Evolutionary conservation across 2,797 vertebrate species (phyloP), one percentile per base, ranked within the genome.

Genomic region (Pseudomugil tenellus): DNA sequence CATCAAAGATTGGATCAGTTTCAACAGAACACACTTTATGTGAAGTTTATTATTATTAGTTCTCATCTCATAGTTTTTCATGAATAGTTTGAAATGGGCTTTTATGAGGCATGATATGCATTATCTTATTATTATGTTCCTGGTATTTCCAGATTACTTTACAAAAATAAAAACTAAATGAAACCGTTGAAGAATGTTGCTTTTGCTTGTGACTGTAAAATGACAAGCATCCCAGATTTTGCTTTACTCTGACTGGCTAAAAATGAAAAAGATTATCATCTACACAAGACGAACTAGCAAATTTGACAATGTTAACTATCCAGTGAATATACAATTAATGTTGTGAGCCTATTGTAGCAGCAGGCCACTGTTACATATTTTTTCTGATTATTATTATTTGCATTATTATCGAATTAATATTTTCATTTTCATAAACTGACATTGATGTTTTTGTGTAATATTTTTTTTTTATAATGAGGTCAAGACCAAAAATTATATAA

Each of bases 261-360:
- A 48, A 48, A 48, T 23, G 10, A 9, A 46, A 21, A 21, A 8
- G 21, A 12, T 13, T 14, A 35, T 35, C 12, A 1, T 57, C 32
- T 23, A 23, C 13, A 3, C 32, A 57, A 10, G 21, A 57, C 6
- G 6, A 57, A 57, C 46, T 21, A 11, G 46, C 19, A 48, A 48
- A 21, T 48, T 12, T 6, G 11, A 28, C 29, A 1, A 43, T 43
- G 17, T 43, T 43, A 43, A 43, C 17, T 43, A 43, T 43, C 39
- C 17, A 43, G 9, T n/a, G 0, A n/a, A 17, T 31, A 48, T 34
- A 31, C 35, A 28, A 26, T 35, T n/a, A 37, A 37, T 26, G 23
- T 58, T 34, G 11, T 56, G 19, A 32, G 31, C 29, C 55, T 39
- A 46, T 67, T 63, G 53, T 77, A 61, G 75, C 53, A 3, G 35